Evolutionary conservation across 2,888 invertebrate genomes (phyloP).

Genomic region (Leptopilina syphax): DNA sequence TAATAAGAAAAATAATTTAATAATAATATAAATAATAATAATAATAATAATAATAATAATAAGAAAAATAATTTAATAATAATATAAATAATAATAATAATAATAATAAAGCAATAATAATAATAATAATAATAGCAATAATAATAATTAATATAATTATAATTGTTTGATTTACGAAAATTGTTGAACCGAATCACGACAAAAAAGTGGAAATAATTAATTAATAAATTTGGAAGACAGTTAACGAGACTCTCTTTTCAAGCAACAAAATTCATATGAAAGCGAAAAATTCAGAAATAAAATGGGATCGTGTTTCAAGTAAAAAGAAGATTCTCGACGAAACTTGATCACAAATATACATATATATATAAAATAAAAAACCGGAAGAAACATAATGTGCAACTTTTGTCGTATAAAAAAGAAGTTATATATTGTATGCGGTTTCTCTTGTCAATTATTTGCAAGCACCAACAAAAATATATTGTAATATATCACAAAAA

Average conservation of each 20-base stretch:
- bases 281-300: not conserved
- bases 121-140: too few species aligned
- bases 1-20: too few species aligned
- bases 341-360: conserved; percentile 19
- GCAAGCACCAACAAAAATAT: conserved; percentile 1
- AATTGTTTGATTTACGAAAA: too few species aligned
- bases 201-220: not conserved
- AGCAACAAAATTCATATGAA: conserved; percentile 6
- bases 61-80: too few species aligned
- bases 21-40: too few species aligned
- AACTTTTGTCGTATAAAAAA: conserved; percentile 26
- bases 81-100: too few species aligned
- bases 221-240: conserved; percentile 6
- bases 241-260: not conserved
- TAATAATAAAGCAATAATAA: too few species aligned
- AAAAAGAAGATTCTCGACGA: conserved; percentile 18
- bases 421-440: not conserved
- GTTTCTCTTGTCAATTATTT: not conserved
- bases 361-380: conserved; percentile 9
- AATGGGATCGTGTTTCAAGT: not conserved
- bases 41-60: too few species aligned
- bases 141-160: too few species aligned
- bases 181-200: not conserved
- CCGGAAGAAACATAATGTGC: conserved; percentile 2
- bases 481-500: too few species aligned